Evolutionary conservation across 2,797 vertebrate genomes (phyloP), one percentile per base, ranked within the genome.

Genomic region (Thunnus albacares): DNA sequence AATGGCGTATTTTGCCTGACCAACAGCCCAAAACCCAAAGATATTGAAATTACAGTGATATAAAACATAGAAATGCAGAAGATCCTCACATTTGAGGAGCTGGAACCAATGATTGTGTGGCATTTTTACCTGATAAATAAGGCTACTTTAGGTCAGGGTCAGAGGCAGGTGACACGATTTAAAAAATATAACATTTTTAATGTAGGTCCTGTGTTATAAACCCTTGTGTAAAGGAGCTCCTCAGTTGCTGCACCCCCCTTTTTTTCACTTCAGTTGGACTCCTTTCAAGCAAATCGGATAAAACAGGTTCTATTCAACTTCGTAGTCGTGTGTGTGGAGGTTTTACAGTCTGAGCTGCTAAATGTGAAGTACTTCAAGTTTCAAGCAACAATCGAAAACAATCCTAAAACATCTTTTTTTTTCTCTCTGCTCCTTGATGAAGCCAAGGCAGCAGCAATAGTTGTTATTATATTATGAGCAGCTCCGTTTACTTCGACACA

Each of bases 381-480:
- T 66, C 56, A 79, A 90, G 77, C 80, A 83, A 88, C 71, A 86
- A 83, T 86, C 86, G 78, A 49, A 53, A 81, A 72, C 62, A 47
- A 53, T 80, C 62, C 5, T 33, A 51, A 71, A 80, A 67, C 20
- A 6, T 61, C 11, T 38, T 38, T 77, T 69, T 55, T 69, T 67
- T 51, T 6, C 13, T 20, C 38, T 49, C 24, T 26, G 30, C 75
- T 58, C 66, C 81, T 43, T 76, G 61, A 86, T 86, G 79, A 88
- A 77, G 74, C 79, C 58, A 52, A 84, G 28, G 78, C 80, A 80
- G 73, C 77, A 26, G 61, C 20, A 35, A 85, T 91, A 89, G 90
- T 89, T 89, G 81, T 79, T 76, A 79, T 89, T 82, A 77, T 77
- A 79, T 73, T 85, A 85, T 80, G 80, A 81, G 84, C 70, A 56